phyloP scores from a whole-genome alignment of 1,140 invertebrate genomes.

The Cydia strobilella region DNA sequence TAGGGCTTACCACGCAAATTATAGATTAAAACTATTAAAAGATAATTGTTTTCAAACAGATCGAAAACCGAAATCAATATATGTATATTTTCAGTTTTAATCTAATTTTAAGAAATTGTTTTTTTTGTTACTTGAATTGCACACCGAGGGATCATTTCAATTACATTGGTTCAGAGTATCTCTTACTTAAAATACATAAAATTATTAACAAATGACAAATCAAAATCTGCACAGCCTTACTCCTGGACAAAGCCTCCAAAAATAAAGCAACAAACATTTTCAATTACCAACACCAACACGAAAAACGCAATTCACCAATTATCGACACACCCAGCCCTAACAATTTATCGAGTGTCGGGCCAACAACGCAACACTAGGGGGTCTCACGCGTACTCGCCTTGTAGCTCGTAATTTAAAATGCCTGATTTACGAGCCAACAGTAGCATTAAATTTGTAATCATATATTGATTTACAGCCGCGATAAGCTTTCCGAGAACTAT shows the following conservation, averaged over 20 bases:
- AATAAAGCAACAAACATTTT: slow-evolving; percentile 35
- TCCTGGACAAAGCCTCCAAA: not conserved
- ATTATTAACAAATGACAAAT: not conserved
- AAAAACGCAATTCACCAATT: slow-evolving; percentile 33
- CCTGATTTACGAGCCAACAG: slow-evolving; percentile 77
- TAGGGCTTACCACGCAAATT: no score
- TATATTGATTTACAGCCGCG: slow-evolving; percentile 78
- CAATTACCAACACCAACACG: slow-evolving; percentile 37
- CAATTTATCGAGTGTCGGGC: slow-evolving; percentile 69
- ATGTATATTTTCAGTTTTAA: no score
- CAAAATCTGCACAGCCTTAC: not conserved
- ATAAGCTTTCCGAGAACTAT: slow-evolving; percentile 72
- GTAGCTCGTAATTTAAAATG: slow-evolving; percentile 76
- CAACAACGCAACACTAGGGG: slow-evolving; percentile 70
- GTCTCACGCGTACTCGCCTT: slow-evolving; percentile 71
- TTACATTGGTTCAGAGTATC: not conserved
- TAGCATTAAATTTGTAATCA: slow-evolving; percentile 81
- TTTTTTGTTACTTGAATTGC: not conserved
- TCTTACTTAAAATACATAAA: not conserved
- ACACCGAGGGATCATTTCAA: not conserved
- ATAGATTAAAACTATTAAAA: no score
- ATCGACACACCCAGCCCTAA: slow-evolving; percentile 32
- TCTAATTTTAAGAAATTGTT: no score
- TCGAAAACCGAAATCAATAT: no score
- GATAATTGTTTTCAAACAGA: no score